These are phyloP conservation scores for Rhipidura dahli DNA, from an alignment of 2,113 vertebrate genomes.

Conservation along the genomic window DNA sequence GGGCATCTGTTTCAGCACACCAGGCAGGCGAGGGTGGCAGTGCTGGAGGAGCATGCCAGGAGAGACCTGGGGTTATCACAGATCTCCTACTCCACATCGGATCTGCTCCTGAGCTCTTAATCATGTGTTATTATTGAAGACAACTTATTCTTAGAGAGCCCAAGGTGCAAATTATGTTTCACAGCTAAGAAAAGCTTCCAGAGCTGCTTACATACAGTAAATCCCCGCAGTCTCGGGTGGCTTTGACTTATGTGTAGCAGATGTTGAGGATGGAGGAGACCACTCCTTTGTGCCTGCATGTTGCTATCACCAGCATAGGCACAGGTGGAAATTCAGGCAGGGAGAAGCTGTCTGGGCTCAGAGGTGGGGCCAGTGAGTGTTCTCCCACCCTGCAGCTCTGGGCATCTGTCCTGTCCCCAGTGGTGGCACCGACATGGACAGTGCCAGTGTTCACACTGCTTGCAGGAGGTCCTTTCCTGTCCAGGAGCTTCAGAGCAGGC, in stretches of 20 bases:
- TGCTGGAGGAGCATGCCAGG: not conserved
- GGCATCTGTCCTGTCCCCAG: not conserved
- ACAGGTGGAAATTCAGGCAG: not conserved
- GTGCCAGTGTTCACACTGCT: not conserved
- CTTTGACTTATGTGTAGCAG: not conserved
- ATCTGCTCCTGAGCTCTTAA: not conserved
- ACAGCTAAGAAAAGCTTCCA: not conserved
- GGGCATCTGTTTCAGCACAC: not conserved
- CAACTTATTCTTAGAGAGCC: conserved; percentile 7
- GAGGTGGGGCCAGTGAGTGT: not conserved
- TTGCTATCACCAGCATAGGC: not conserved
- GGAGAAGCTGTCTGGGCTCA: not conserved
- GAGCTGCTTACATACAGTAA: not conserved
- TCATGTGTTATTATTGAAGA: not conserved
- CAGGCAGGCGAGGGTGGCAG: rapidly evolving
- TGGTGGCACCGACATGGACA: not conserved
- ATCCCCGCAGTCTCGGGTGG: not conserved
- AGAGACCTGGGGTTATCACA: not conserved
- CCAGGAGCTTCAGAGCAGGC: not conserved
- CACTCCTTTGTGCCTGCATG: not conserved
- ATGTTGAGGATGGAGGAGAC: not conserved
- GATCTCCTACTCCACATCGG: not conserved
- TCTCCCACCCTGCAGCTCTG: not conserved
- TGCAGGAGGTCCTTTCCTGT: not conserved
- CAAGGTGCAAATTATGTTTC: conserved; percentile 25